Conservation (phyloP, 2,797 vertebrate genomes). For the Myotis myotis region DNA sequence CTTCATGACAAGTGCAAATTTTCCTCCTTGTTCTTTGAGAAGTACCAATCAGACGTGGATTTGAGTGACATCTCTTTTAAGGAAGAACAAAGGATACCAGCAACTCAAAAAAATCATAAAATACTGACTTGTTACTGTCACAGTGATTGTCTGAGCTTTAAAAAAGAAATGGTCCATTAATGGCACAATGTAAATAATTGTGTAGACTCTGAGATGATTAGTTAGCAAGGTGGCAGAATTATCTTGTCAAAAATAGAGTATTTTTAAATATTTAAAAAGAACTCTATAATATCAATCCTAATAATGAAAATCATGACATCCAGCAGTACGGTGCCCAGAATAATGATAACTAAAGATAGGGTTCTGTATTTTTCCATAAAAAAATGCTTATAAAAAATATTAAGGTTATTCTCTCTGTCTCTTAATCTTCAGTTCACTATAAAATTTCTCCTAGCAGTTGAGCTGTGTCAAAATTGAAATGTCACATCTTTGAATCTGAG, state of each 20-base stretch:
- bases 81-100: slow-evolving; percentile 78
- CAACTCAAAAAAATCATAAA: slow-evolving; percentile 75
- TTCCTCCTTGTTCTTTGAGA: slow-evolving; percentile 73
- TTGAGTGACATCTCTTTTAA: slow-evolving; percentile 78
- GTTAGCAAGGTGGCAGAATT: slow-evolving; percentile 66
- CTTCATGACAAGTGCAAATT: slow-evolving; percentile 76
- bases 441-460: background rate
- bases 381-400: slow-evolving; percentile 1
- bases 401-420: background rate
- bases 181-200: slow-evolving; percentile 76
- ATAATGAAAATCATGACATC: slow-evolving; percentile 54
- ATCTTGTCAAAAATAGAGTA: slow-evolving; percentile 78
- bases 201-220: slow-evolving; percentile 61
- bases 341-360: slow-evolving; percentile 30
- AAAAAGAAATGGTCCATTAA: slow-evolving; percentile 72
- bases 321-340: background rate
- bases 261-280: slow-evolving; percentile 71
- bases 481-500: background rate
- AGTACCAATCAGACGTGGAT: slow-evolving; percentile 71
- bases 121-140: slow-evolving; percentile 72
- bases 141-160: slow-evolving; percentile 76
- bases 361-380: slow-evolving; percentile 29
- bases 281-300: slow-evolving; percentile 49
- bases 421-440: background rate
- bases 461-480: background rate